Evolutionary conservation across 2,888 invertebrate genomes (phyloP).

Genomic region (Agrochola lychnidis): DNA sequence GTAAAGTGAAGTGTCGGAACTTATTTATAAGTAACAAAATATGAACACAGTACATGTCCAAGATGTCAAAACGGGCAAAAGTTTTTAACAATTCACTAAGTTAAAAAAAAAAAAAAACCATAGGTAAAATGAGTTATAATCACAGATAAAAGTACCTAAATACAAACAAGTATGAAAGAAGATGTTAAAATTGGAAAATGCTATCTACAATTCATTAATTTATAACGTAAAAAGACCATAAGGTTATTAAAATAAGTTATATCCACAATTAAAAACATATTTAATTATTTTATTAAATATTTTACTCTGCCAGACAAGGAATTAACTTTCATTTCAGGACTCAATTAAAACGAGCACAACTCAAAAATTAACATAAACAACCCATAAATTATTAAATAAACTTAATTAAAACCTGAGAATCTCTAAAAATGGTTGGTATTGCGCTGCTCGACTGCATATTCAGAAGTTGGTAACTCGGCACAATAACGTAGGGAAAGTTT

Average conservation of each 20-base stretch:
- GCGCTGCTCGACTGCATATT: slow-evolving; percentile 58
- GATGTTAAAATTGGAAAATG: neutral
- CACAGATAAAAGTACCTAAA: neutral
- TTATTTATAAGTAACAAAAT: neutral
- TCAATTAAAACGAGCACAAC: slow-evolving; percentile 43
- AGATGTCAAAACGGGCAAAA: neutral
- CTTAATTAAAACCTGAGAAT: slow-evolving; percentile 60
- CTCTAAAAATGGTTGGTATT: slow-evolving; percentile 59
- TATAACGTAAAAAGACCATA: neutral
- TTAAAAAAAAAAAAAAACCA: too few species aligned
- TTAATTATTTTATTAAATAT: slow-evolving; percentile 1
- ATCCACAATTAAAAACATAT: neutral
- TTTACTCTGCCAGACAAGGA: slow-evolving; percentile 9
- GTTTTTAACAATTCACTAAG: too few species aligned
- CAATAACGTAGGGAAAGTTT: slow-evolving; percentile 69
- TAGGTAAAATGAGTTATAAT: neutral
- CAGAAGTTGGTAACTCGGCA: slow-evolving; percentile 63
- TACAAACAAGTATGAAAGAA: neutral
- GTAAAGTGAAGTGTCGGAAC: neutral
- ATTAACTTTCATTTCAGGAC: slow-evolving; percentile 21
- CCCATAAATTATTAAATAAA: slow-evolving; percentile 53
- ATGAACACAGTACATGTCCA: neutral
- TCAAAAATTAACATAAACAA: slow-evolving; percentile 43
- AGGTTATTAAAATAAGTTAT: neutral
- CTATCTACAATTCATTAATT: too few species aligned